Conservation (phyloP, 2,113 vertebrate genomes). For the Alligator sinensis region DNA sequence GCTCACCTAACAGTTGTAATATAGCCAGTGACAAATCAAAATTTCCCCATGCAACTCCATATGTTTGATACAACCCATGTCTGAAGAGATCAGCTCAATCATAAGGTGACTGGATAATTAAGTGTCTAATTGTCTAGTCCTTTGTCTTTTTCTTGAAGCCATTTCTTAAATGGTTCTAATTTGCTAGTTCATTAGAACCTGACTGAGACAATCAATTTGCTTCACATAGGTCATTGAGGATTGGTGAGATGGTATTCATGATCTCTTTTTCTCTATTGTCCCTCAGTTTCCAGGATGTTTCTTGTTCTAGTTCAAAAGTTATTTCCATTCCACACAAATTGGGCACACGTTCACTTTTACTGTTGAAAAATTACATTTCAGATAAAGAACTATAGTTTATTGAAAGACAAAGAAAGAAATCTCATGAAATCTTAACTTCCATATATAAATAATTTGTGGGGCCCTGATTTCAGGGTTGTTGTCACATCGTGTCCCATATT, state of each 20-base stretch:
- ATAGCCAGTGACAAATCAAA: background rate
- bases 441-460: background rate
- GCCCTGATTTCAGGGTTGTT: background rate
- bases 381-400: background rate
- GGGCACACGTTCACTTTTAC: no score
- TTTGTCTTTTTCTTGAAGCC: background rate
- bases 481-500: background rate
- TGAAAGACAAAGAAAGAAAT: background rate
- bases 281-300: background rate
- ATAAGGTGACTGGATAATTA: background rate
- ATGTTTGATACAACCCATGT: background rate
- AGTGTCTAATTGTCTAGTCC: background rate
- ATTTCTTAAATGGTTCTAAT: background rate
- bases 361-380: background rate
- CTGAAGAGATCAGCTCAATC: background rate
- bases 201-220: background rate
- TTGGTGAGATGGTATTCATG: background rate
- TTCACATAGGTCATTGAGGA: background rate
- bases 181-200: background rate
- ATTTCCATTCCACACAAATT: background rate
- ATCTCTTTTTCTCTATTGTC: background rate
- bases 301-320: background rate
- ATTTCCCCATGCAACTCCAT: background rate
- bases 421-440: background rate
- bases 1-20: background rate